phyloP scores from a whole-genome alignment of 2,888 invertebrate genomes.

The Sesia apiformis region DNA sequence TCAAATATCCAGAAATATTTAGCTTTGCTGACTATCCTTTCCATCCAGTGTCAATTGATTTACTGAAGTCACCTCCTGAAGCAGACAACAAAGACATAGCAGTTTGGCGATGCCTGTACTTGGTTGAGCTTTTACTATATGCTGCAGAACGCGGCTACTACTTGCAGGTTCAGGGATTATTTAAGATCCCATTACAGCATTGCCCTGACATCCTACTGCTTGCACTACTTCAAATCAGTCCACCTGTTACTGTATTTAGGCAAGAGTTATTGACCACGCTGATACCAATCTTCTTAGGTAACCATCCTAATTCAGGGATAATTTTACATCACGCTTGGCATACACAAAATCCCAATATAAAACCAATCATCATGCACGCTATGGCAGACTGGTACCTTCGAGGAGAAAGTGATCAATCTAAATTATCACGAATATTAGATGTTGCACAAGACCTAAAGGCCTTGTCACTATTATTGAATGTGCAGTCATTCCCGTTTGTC shows the following conservation, averaged over 20 bases:
- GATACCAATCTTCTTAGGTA: slow-evolving; percentile 94
- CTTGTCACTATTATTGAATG: slow-evolving; percentile 91
- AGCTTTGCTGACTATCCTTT: slow-evolving; percentile 95
- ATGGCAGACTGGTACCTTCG: slow-evolving; percentile 98
- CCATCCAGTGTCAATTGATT: slow-evolving; percentile 89
- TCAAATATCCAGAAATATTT: slow-evolving; percentile 94
- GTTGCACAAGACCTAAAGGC: slow-evolving; percentile 97
- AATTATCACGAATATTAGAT: slow-evolving; percentile 95
- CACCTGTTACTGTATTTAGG: slow-evolving; percentile 83
- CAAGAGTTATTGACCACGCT: slow-evolving; percentile 91
- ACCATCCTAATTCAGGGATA: slow-evolving; percentile 97
- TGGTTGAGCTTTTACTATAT: slow-evolving; percentile 90
- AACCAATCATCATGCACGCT: slow-evolving; percentile 92
- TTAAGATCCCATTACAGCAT: slow-evolving; percentile 92
- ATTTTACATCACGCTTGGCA: slow-evolving; percentile 98
- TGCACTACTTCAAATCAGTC: slow-evolving; percentile 89
- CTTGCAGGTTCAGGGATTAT: slow-evolving; percentile 87
- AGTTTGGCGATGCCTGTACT: slow-evolving; percentile 94
- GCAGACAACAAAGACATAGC: slow-evolving; percentile 94
- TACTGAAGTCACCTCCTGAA: slow-evolving; percentile 95
- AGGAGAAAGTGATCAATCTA: slow-evolving; percentile 94
- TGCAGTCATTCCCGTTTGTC: slow-evolving; percentile 94
- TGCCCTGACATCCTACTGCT: slow-evolving; percentile 96
- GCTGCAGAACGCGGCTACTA: slow-evolving; percentile 92
- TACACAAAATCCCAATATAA: slow-evolving; percentile 81